These are phyloP conservation scores for Podargus strigoides DNA, from an alignment of 2,797 vertebrate species.

Conservation along the genomic window DNA sequence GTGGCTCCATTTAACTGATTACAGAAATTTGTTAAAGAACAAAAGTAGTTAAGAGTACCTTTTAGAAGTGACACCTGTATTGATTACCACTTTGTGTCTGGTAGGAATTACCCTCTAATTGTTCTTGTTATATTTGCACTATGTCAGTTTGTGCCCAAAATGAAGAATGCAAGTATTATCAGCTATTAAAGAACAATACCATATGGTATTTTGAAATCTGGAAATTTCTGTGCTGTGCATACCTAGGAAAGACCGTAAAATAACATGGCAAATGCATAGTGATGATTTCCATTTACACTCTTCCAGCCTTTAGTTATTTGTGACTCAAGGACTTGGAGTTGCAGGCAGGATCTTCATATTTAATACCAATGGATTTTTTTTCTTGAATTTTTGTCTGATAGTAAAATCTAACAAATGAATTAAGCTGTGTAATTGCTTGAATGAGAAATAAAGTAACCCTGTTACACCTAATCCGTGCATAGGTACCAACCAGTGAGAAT, in stretches of 20 bases:
- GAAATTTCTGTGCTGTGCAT: not conserved
- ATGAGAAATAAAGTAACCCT: not conserved
- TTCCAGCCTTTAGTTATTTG: not conserved
- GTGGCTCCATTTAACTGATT: not conserved
- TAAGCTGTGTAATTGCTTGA: not conserved
- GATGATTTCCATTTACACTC: not conserved
- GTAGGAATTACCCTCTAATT: not conserved
- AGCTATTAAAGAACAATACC: not conserved
- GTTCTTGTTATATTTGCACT: not conserved
- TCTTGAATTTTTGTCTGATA: not conserved
- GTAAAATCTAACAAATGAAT: not conserved
- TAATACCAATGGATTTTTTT: not conserved
- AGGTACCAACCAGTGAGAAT: not conserved
- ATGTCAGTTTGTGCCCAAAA: not conserved
- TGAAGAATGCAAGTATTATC: not conserved
- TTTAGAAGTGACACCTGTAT: not conserved
- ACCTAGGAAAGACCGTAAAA: not conserved
- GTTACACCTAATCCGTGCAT: not conserved
- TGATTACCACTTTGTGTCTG: not conserved
- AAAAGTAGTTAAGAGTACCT: not conserved
- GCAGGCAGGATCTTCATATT: not conserved
- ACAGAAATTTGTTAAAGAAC: not conserved
- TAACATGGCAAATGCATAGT: not conserved
- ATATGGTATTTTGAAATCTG: not conserved
- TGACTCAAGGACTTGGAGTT: not conserved